Base-by-base conservation (phyloP, 2,888 invertebrate genomes). In the Cantharis lateralis region DNA sequence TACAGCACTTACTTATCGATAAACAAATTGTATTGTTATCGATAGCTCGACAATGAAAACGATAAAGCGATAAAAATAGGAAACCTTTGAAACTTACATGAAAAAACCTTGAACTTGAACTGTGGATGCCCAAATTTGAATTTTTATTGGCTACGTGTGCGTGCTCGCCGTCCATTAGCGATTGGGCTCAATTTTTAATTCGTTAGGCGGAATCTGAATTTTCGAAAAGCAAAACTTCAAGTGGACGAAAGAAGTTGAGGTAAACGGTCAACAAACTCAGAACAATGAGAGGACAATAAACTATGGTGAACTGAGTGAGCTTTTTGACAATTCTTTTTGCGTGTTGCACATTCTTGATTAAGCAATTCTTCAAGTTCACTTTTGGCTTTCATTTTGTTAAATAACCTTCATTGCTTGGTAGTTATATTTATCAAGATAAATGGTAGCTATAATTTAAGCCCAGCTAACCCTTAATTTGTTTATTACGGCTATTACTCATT, bases 271-370 rank as follows among this genome's bases (percentile, higher is more conserved):
- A 75, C 62, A 75, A 75, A 75, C 75, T 61, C 66, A 71, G 75
- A 75, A 75, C 75, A 75, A 75, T 75, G 75, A 75, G 70, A 71
- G 75, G 75, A 75, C 75, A 75, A 63, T 18, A 24, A 64, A 75
- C 70, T 70, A 48, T 66, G 68, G 20, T 70, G 75, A 75, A 66
- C 70, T 20, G 48, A 70, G 48, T 48, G 32, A 26, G 68, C 70
- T 75, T 75, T 75, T 75, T 64, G 66, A 75, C 74, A 75, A 75
- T 71, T 71, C 63, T 66, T n/a, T 24, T 24, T 64, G 70, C 74
- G 68, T 68, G 74, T 28, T 18, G 68, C 20, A 64, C 64, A 72
- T 72, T 48, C 72, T 72, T 66, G 66, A 72, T 66, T 66, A 72
- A 32, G 66, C 72, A 48, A 72, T 32, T 48, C 20, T 66, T 16